Base-by-base conservation (phyloP, 1,140 invertebrate genomes). In the Diachasma alloeum region DNA sequence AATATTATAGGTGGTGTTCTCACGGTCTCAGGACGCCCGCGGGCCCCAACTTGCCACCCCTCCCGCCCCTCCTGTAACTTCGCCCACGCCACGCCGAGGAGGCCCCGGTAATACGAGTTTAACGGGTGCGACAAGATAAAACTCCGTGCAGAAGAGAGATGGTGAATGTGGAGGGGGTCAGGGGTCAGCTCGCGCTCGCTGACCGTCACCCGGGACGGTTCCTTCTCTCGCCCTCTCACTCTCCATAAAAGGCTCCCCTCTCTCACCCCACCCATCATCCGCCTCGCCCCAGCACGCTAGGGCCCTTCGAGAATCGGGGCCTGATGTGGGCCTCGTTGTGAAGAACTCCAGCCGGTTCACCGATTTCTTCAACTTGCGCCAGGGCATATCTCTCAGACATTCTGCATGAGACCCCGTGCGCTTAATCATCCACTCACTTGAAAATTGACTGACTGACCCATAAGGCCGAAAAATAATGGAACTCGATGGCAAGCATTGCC, bases 1-100 rank as follows among this genome's bases (percentile, higher is more conserved):
- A 90, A 90, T 90, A 90, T 90, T 90, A 89, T 90, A 90, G 88
- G 86, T 89, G 87, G 85, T 89, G 88, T 89, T 90, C 88, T 89
- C 87, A 89, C 88, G 88, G 88, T 90, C 87, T 80, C 87, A 78
- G 86, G 88, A 89, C 86, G 87, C 87, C 88, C 88, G 88, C 87
- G 88, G 88, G 88, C 87, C 80, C 48, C 85, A 89, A 87, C 86
- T 84, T 86, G 86, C 63, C 72, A 72, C 76, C 72, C 79, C 59
- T 72, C 70, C 75, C 44, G 63, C 74, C 72, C 71, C 70, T 59
- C 63, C 75, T 42, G 79, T 70, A 66, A 75, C 69, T 76, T 80
- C 79, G 74, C 79, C 79, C 79, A 80, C 79, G 79, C 79, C 48
- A 53, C 67, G 53, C 78, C 17, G 24, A 66, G 75, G 77, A 77